phyloP scores from a whole-genome alignment of 2,888 invertebrate genomes.

The Drosophila meridionalis region DNA sequence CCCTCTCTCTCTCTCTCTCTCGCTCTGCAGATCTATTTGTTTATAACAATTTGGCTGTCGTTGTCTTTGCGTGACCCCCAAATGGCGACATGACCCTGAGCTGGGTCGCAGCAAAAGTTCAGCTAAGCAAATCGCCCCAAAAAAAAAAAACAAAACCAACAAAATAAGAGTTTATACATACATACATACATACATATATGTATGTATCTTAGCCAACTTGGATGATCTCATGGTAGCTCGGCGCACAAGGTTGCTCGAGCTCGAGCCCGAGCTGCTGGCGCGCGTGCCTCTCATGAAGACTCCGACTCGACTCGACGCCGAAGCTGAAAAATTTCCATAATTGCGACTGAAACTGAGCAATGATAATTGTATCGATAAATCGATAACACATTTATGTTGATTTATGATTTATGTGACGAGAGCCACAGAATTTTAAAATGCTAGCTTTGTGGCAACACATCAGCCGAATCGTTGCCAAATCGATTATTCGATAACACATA shows the following conservation, averaged over 20 bases:
- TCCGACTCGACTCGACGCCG: neutral
- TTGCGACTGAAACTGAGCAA: neutral
- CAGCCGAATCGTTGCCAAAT: neutral
- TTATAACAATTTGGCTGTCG: conserved; percentile 8
- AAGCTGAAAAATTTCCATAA: neutral
- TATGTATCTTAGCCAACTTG: conserved; percentile 6
- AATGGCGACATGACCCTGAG: conserved; percentile 64
- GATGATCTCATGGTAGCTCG: conserved; percentile 48
- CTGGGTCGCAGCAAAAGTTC: conserved; percentile 55
- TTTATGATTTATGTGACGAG: too few relatives aligned
- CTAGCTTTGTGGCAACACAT: too few relatives aligned
- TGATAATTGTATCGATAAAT: neutral
- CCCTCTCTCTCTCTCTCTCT: neutral
- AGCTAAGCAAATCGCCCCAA: conserved; percentile 45
- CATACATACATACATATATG: too few relatives aligned
- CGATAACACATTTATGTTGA: neutral
- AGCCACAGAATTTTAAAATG: too few relatives aligned
- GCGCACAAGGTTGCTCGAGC: conserved; percentile 36
- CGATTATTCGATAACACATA: conserved; percentile 3
- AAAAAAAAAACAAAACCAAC: conserved; percentile 2
- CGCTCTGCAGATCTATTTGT: conserved; percentile 9
- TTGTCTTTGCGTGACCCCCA: conserved; percentile 65
- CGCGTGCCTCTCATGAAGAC: neutral
- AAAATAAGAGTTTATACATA: too few relatives aligned
- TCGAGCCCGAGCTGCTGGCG: conserved; percentile 4